Evolutionary conservation across 2,888 invertebrate species (phyloP), one percentile per base, ranked within the genome.

Genomic region (Omphaloscelis lunosa): DNA sequence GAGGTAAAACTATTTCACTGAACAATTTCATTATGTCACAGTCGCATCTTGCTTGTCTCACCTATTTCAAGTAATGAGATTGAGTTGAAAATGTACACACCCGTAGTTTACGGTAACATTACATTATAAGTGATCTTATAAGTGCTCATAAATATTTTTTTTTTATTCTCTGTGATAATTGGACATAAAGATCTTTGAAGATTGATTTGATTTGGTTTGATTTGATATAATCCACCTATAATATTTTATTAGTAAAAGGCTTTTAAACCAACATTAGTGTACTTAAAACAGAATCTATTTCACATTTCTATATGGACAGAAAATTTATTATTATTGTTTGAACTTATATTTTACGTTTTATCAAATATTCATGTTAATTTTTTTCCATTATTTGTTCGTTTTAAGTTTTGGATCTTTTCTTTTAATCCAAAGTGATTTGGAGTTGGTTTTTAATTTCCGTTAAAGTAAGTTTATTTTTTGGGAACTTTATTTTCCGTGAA

Each of bases 281-380:
- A 48, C 6, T 11, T 41, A 17, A 17, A 41, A 17, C 9, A n/a
- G 34, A 34, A 34, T 34, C 34, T 34, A 34, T 34, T 34, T 34
- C 0, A 34, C 34, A 34, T 34, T 34, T 34, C 4, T 34, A 34
- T 34, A 34, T 34, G 0, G 4, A 23, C 23, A 9, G 12, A 23
- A 34, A 17, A n/a, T 41, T 9, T 0, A 15, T 39, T 51, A 23
- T 61, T 51, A 20, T n/a, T 63, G 23, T 34, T 17, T 4, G 59
- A 75, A 61, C 23, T 71, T 58, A 23, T 53, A 11, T 72, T 71
- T 61, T 53, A 65, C 15, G 15, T n/a, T 48, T 62, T 5, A 61
- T 78, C 12, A 68, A 78, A 69, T 73, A 73, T 74, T 80, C n/a
- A 74, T 45, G 53, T 17, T n/a, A n/a, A n/a, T n/a, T 15, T 48